Conservation (phyloP, 1,140 invertebrate genomes). For the Drosophila rufa region DNA sequence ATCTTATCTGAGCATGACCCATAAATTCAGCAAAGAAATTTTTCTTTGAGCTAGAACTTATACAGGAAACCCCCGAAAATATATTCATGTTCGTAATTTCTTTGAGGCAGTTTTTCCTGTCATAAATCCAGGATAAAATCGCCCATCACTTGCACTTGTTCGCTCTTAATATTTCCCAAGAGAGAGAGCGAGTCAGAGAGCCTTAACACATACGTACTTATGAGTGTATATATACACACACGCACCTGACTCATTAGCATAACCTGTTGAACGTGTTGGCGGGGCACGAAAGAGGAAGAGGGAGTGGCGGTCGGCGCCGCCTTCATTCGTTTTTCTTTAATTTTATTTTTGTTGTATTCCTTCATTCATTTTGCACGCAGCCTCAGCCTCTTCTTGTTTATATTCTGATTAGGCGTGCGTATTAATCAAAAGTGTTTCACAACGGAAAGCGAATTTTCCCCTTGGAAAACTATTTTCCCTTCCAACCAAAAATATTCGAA, state of each 20-base stretch:
- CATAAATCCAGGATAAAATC: constrained; percentile 10
- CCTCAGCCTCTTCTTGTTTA: constrained; percentile 24
- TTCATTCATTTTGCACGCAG: too few relatives aligned
- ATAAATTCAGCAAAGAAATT: too few relatives aligned
- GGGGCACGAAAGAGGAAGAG: constrained; percentile 16
- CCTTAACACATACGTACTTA: not conserved
- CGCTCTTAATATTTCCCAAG: constrained; percentile 9
- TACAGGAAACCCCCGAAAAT: too few relatives aligned
- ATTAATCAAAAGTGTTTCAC: constrained; percentile 41
- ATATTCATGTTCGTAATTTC: not conserved
- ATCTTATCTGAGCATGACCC: too few relatives aligned
- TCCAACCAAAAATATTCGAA: not conserved
- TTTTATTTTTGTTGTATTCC: constrained; percentile 3
- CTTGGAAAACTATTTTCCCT: constrained; percentile 16
- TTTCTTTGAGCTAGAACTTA: not conserved
- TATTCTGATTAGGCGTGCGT: constrained; percentile 17
- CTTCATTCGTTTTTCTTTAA: constrained; percentile 32
- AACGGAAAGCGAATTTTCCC: constrained; percentile 9
- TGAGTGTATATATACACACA: not conserved
- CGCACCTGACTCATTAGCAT: constrained; percentile 75
- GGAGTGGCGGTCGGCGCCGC: constrained; percentile 24
- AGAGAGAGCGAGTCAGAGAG: not conserved
- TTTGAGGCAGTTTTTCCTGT: not conserved
- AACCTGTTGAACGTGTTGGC: constrained; percentile 68
- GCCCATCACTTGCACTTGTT: constrained; percentile 43